Percentiles rank a stretch among this genome's conserved stretches.
phyloP scores from a whole-genome alignment of 2,888 invertebrate genomes.

The Ceratothoa steindachneri region DNA sequence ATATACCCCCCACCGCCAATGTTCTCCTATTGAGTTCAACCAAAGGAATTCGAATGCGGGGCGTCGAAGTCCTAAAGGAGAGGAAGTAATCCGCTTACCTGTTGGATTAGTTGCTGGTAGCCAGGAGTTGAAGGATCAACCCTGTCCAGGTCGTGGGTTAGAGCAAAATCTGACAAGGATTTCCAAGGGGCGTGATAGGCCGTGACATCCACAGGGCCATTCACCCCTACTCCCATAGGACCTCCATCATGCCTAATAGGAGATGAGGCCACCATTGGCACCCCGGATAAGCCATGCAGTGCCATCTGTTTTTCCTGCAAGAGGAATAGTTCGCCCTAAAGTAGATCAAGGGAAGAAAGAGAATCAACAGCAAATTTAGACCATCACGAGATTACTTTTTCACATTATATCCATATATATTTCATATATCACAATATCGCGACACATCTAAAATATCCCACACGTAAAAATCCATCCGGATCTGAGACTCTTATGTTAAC shows the following conservation, averaged over 20 bases:
- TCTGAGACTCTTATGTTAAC: too few relatives aligned
- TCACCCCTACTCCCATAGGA: constrained; percentile 57
- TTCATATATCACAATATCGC: too few relatives aligned
- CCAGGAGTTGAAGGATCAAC: constrained; percentile 82
- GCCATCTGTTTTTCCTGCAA: constrained; percentile 46
- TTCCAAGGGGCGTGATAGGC: constrained; percentile 98
- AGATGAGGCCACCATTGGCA: constrained; percentile 95
- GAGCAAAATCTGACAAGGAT: constrained; percentile 89
- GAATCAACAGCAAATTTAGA: neutral
- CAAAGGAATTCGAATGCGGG: too few relatives aligned
- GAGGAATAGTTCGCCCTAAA: constrained; percentile 7
- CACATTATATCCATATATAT: neutral
- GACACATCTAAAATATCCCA: too few relatives aligned
- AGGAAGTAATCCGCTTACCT: constrained; percentile 61
- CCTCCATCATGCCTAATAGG: constrained; percentile 56
- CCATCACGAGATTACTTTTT: too few relatives aligned
- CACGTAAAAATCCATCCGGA: too few relatives aligned
- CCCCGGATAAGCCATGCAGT: constrained; percentile 76
- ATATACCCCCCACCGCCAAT: too few relatives aligned
- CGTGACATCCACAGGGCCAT: constrained; percentile 78
- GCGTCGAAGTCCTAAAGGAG: too few relatives aligned
- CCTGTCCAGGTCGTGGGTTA: constrained; percentile 86
- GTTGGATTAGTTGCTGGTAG: constrained; percentile 92
- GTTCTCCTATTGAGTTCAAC: too few relatives aligned
- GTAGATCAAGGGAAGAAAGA: neutral